Evolutionary conservation across 2,113 vertebrate species (phyloP).

Genomic region (Prochilodus magdalenae): DNA sequence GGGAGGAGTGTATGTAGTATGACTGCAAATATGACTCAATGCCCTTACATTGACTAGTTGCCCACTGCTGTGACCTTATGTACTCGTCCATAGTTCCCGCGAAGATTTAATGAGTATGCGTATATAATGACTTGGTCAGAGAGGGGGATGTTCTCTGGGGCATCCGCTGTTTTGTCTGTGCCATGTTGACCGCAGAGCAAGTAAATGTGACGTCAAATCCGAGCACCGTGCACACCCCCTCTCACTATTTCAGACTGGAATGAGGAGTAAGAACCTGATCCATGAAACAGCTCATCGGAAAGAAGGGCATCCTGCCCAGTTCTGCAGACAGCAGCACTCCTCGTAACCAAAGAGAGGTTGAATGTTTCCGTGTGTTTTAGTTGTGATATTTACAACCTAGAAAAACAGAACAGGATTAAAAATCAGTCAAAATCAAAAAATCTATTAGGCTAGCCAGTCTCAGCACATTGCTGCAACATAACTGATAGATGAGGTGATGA

Average conservation of each 20-base stretch:
- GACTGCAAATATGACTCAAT: too few relatives aligned
- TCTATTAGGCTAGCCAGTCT: background rate
- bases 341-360: background rate
- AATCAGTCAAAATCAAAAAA: background rate
- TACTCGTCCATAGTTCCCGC: background rate
- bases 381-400: conserved; percentile 10
- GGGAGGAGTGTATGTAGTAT: too few relatives aligned
- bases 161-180: conserved; percentile 74
- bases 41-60: background rate
- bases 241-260: background rate
- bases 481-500: background rate
- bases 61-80: background rate
- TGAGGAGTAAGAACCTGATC: background rate
- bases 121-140: conserved; percentile 64
- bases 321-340: conserved; percentile 70
- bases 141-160: conserved; percentile 62
- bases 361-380: background rate
- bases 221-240: conserved; percentile 54
- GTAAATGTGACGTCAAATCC: conserved; percentile 74
- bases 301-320: conserved; percentile 67
- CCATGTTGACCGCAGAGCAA: conserved; percentile 70
- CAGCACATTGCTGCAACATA: background rate
- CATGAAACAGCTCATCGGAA: conserved; percentile 71
- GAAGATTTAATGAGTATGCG: conserved; percentile 61
- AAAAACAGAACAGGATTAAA: background rate